Base-by-base conservation (phyloP, 37 sponge, comb jelly and placozoan genomes). In the Agelas oroides region DNA sequence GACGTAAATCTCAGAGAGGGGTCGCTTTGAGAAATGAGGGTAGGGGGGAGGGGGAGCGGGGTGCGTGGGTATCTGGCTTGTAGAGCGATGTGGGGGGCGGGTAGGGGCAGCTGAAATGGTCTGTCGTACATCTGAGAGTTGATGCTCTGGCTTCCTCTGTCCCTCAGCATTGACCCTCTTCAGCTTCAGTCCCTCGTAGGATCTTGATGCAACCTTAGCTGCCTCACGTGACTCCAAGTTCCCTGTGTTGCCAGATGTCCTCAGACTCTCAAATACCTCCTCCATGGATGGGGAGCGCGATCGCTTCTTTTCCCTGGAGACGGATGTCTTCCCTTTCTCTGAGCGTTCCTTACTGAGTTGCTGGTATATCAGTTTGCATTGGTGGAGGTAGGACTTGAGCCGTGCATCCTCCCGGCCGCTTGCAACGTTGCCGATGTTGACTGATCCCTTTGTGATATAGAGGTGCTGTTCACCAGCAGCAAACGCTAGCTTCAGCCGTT, bases 321-420 rank as follows among this genome's bases (percentile, higher is more conserved):
- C 46, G 8, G 46, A 46, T 46, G 46, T 23, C 13, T 12, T 61
- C 25, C 8, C 5, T 31, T 69, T 3, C 35, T 31, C 23, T 2
- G 3, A 15, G 6, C 8, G 35, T 20, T 2, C 6, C 37, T 69
- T 27, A 37, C 35, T 56, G 77, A 52, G 46, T 2, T 67, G 79
- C 73, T 72, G 57, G 46, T 76, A 77, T 6, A 83, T 21, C 23
- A 36, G 1, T 59, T 69, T 82, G 58, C 79, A 77, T 0, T 77
- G 68, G 30, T 78, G 71, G 13, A 93, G 73, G 70, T 75, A 85
- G 18, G 68, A 54, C n/a, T 32, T 39, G n/a, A 93, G 60, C 69
- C 33, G 70, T 53, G 39, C 41, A 59, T 89, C 91, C 21, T 85
- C 92, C 1, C 54, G 37, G 20, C 84, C 84, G 0, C 56, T 28